Evolutionary conservation across 2,888 invertebrate genomes (phyloP), one percentile per base, ranked within the genome.

Genomic region (Julus scanicus): DNA sequence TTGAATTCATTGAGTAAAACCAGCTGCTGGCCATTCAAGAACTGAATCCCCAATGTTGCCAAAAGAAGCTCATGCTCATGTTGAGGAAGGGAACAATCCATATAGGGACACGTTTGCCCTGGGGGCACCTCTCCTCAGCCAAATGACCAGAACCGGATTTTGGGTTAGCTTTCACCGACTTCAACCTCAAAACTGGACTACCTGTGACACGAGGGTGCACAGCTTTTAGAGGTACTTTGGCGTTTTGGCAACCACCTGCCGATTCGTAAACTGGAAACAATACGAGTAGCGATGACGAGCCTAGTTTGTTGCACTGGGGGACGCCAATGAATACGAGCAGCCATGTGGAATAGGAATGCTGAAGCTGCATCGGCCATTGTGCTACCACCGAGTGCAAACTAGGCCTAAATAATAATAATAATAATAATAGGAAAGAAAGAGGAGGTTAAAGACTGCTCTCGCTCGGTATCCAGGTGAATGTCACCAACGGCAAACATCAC

Each of bases 231-330:
- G 53, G 53, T 53, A 53, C 15, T 15, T 29, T 53, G 44, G 44
- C 44, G 44, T 2, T 44, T 44, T 44, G 53, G 53, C 53, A 17
- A 53, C 15, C 53, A 53, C 53, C 53, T 53, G 53, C 53, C 53
- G 17, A 53, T 17, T 53, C 3, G 53, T 15, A 53, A 53, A 53
- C 13, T 17, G 53, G 53, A 17, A 53, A 53, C 53, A 53, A 53
- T 53, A 53, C 53, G 53, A 53, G 53, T 53, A 17, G 53, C 53
- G 53, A 13, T 53, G 53, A 53, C 63, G 20, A 63, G 63, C 63
- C 63, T 20, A 63, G 63, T 63, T 63, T 63, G 63, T 63, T 63
- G 63, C 63, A 63, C 63, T 20, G 63, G n/a, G 63, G n/a, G 8
- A 20, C 20, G 63, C 4, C 15, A 53, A 53, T 53, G 53, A 53